Conservation (phyloP, 2,113 vertebrate species). For the Dermatemys mawii region DNA sequence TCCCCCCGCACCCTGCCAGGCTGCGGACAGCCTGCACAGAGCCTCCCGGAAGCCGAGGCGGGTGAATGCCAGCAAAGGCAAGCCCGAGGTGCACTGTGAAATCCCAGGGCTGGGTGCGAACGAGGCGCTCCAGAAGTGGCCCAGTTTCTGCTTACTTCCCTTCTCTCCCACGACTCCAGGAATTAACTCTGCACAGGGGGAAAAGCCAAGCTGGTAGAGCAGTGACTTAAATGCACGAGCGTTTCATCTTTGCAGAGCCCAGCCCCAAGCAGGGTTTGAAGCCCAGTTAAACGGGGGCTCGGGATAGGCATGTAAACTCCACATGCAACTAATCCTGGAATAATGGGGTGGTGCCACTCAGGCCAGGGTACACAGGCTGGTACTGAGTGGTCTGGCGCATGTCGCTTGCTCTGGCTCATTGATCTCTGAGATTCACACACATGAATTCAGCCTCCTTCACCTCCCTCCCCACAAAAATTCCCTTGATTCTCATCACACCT, state of each 20-base stretch:
- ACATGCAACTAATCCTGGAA: fast-evolving
- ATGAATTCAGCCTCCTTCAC: neutral
- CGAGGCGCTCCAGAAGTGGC: neutral
- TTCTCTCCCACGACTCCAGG: neutral
- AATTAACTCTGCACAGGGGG: fast-evolving
- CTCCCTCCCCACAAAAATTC: neutral
- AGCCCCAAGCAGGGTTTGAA: neutral
- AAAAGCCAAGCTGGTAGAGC: neutral
- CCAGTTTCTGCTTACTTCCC: neutral
- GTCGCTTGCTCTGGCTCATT: neutral
- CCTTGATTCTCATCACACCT: neutral
- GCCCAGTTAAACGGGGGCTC: neutral
- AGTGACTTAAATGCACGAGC: neutral
- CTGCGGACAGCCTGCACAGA: neutral
- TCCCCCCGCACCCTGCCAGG: neutral
- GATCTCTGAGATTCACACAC: neutral
- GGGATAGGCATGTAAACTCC: neutral
- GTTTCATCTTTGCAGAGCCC: neutral
- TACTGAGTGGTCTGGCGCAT: no score
- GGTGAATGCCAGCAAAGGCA: neutral
- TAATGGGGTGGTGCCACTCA: neutral
- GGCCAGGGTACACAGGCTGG: neutral
- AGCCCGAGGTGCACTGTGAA: fast-evolving
- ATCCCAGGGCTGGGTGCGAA: fast-evolving
- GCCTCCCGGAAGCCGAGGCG: neutral